Evolutionary conservation across 2,888 invertebrate species (phyloP).

Genomic region (Strigamia transsilvanica): DNA sequence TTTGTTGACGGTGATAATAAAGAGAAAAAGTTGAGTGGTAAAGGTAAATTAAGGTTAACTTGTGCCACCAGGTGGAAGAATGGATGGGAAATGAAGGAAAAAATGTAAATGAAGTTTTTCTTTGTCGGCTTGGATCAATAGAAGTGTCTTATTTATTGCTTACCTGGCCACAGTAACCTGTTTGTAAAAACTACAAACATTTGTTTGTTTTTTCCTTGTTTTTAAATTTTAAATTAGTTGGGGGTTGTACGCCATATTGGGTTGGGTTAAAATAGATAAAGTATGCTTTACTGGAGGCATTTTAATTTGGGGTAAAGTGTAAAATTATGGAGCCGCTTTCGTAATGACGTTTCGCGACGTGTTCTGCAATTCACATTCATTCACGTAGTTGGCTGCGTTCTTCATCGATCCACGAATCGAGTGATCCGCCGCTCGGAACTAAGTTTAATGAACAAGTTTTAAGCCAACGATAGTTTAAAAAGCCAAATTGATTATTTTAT

Average conservation of each 20-base stretch:
- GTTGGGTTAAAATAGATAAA: not conserved
- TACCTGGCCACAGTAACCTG: slow-evolving; percentile 25
- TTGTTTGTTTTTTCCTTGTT: not conserved
- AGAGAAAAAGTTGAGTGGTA: not conserved
- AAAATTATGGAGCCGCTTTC: not conserved
- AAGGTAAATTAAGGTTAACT: slow-evolving; percentile 39
- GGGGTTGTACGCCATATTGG: slow-evolving; percentile 20
- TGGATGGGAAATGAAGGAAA: slow-evolving; percentile 15
- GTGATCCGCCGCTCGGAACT: too few relatives aligned
- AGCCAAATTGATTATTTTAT: too few relatives aligned
- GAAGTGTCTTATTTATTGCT: slow-evolving; percentile 36
- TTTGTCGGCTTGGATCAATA: slow-evolving; percentile 35
- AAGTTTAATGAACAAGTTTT: too few relatives aligned
- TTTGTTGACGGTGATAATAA: not conserved
- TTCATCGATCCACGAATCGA: too few relatives aligned
- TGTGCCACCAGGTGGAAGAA: slow-evolving; percentile 16
- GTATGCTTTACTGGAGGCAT: not conserved
- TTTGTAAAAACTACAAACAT: slow-evolving; percentile 14
- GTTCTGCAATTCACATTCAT: not conserved
- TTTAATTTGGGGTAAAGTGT: not conserved
- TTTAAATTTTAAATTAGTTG: not conserved
- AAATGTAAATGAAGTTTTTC: slow-evolving; percentile 37
- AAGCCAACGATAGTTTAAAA: too few relatives aligned
- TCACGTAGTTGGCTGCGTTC: too few relatives aligned
- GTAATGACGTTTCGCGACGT: not conserved